Base-by-base conservation (phyloP, 2,888 invertebrate genomes). In the Liopterus haemorrhoidalis region DNA sequence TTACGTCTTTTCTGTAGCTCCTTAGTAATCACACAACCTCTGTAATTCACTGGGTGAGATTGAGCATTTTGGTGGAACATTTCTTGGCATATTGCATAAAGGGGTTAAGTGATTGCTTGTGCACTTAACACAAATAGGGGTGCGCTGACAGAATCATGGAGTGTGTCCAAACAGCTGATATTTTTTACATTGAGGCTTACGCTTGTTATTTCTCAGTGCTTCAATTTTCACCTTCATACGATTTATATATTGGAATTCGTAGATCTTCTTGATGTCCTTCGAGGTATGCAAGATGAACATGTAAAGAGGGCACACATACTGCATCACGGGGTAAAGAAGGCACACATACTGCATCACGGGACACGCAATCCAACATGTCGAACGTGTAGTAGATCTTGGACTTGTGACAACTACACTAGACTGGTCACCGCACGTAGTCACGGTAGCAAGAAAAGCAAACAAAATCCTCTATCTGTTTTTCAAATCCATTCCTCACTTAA, bases 111-210 rank as follows among this genome's bases (percentile, higher is more conserved):
- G n/a, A n/a, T n/a, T n/a, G n/a, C n/a, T n/a, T n/a, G n/a, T n/a
- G n/a, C n/a, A n/a, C n/a, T n/a, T n/a, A n/a, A n/a, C n/a, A n/a
- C n/a, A n/a, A n/a, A n/a, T n/a, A n/a, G n/a, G n/a, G n/a, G n/a
- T n/a, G 15, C 14, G 32, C 31, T 2, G n/a, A 32, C 24, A 19
- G 19, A 3, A 11, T 18, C 38, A 6, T 37, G 24, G 36, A 31
- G 38, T 38, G 20, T 44, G 35, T 9, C 45, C 33, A 32, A 25
- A 27, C 18, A 18, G 14, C 11, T 42, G 42, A n/a, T 39, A 39
- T 39, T 21, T 39, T 45, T 43, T 40, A 40, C 40, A 32, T 30
- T 45, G 39, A 9, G 33, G 25, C n/a, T 45, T n/a, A 5, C 32
- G 33, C 12, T 39, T 45, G 11, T 31, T 18, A 33, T 24, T 44